Conservation (phyloP, 1,140 invertebrate species). For the Chironomus tepperi region DNA sequence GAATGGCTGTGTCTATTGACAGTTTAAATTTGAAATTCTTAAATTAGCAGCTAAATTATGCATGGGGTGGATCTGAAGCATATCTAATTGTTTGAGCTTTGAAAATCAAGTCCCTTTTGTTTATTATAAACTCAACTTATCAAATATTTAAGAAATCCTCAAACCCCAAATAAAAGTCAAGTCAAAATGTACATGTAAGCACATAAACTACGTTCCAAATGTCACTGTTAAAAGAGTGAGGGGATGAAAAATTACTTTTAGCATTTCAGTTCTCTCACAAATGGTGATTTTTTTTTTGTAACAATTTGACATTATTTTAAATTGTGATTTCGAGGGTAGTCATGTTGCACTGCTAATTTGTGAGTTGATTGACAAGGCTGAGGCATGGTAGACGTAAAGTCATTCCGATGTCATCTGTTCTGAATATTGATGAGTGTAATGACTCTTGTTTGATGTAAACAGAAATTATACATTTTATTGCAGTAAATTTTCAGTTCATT, state of each 20-base stretch:
- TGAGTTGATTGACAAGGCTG: neutral
- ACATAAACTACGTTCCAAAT: neutral
- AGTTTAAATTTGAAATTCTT: too few relatives aligned
- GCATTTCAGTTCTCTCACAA: neutral
- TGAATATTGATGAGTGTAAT: neutral
- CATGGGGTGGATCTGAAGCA: too few relatives aligned
- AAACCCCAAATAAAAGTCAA: too few relatives aligned
- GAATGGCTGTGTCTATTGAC: too few relatives aligned
- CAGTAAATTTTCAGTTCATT: too few relatives aligned
- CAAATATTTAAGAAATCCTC: too few relatives aligned
- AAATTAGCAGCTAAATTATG: too few relatives aligned
- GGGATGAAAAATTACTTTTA: neutral
- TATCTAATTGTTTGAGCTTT: too few relatives aligned
- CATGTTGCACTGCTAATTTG: conserved; percentile 15
- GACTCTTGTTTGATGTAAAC: too few relatives aligned
- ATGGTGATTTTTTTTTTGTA: conserved; percentile 22
- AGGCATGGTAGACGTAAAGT: neutral
- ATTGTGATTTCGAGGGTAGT: neutral
- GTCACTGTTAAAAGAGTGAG: neutral
- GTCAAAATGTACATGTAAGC: neutral
- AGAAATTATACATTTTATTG: too few relatives aligned
- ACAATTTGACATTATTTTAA: conserved; percentile 20
- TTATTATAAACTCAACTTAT: too few relatives aligned
- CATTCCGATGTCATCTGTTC: neutral
- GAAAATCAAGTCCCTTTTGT: too few relatives aligned